phyloP scores from a whole-genome alignment of 2,113 vertebrate genomes.

The Sceloporus undulatus region DNA sequence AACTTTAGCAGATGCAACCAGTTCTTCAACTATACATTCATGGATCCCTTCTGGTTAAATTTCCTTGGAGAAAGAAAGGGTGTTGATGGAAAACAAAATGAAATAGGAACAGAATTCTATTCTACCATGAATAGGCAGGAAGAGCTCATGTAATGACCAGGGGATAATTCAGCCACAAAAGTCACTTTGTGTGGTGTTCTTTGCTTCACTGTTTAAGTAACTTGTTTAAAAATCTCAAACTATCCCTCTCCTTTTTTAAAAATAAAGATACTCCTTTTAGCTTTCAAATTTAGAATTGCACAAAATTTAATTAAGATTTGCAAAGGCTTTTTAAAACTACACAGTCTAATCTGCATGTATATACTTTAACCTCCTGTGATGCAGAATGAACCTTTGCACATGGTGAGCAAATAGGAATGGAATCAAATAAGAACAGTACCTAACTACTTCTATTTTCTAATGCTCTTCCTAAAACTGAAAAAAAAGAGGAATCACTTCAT shows the following conservation, averaged over 20 bases:
- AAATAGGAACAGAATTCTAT: not conserved
- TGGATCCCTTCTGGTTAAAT: not conserved
- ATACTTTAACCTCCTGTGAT: not conserved
- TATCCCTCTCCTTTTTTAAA: not conserved
- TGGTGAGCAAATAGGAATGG: not conserved
- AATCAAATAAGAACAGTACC: not conserved
- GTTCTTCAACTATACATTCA: not conserved
- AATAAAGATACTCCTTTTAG: not conserved
- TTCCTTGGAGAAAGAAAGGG: not conserved
- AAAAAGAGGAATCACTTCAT: not conserved
- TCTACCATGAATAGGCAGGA: not conserved
- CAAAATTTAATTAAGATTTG: not conserved
- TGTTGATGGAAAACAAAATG: not conserved
- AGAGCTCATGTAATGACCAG: not conserved
- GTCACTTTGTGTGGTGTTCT: not conserved
- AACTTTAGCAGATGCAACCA: constrained; percentile 7
- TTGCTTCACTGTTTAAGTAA: not conserved
- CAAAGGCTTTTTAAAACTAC: not conserved
- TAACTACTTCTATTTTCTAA: not conserved
- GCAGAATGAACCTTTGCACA: not conserved
- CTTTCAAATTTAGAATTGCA: not conserved
- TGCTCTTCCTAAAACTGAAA: not conserved
- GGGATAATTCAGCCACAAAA: not conserved
- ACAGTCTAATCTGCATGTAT: not conserved
- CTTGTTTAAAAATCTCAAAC: not conserved